phyloP scores from a whole-genome alignment of 2,888 invertebrate species.

The Idaea aversata region DNA sequence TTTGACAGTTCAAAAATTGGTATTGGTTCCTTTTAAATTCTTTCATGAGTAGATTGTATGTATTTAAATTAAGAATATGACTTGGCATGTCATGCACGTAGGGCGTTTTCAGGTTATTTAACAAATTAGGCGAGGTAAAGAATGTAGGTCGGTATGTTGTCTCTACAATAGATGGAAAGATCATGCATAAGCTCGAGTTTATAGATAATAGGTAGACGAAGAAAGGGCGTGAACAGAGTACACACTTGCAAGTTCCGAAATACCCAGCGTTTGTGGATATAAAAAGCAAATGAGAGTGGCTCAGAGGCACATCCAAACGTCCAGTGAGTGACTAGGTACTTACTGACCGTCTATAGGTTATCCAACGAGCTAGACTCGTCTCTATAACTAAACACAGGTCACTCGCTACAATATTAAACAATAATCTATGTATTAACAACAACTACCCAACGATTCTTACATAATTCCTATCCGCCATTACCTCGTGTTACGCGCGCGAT shows the following conservation, averaged over 20 bases:
- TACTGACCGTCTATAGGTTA: not conserved
- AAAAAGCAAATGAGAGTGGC: not conserved
- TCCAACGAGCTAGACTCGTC: not conserved
- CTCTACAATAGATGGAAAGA: not conserved
- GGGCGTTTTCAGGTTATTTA: not conserved
- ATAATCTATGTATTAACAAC: constrained; percentile 47
- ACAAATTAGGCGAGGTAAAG: not conserved
- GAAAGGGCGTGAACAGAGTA: not conserved
- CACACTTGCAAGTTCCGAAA: not conserved
- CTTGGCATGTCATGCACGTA: not conserved
- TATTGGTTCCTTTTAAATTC: not conserved
- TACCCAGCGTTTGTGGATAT: not conserved
- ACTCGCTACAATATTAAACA: not conserved
- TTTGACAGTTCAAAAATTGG: too few species aligned
- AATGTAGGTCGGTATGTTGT: not conserved
- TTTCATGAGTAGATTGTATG: not conserved
- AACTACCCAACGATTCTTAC: constrained; percentile 64
- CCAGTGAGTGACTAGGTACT: not conserved
- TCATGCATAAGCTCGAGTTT: not conserved
- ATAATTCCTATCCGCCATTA: constrained; percentile 72
- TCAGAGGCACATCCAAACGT: not conserved
- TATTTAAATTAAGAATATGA: constrained; percentile 1
- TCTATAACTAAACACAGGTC: not conserved
- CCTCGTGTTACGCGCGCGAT: constrained; percentile 54
- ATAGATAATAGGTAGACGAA: not conserved